Base-by-base conservation (phyloP, 1,140 invertebrate species). In the Drosophila novamexicana region DNA sequence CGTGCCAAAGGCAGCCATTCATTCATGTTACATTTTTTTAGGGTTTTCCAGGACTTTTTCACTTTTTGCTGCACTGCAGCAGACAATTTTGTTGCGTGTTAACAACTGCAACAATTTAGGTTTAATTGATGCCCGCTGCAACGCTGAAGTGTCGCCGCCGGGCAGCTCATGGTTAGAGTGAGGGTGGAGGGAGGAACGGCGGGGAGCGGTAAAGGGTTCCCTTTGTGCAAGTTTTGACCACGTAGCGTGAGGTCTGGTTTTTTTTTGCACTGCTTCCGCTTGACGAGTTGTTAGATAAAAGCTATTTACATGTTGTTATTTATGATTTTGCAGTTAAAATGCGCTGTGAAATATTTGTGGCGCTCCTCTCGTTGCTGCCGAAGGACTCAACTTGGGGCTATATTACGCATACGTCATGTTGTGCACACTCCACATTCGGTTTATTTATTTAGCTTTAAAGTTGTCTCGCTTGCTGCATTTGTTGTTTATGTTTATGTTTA, bases 31-130 rank as follows among this genome's bases (percentile, higher is more conserved):
- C 22, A 29, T 69, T 77, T 59, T 34, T n/a, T 56, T 62, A 18
- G 10, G 44, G 6, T 77, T 82, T 75, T 47, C 22, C 32, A 52
- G 40, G 7, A 44, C 29, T 69, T 59, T 68, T 40, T 42, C 63
- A 54, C 66, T 80, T 75, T 83, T 89, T 79, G 78, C 73, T 89
- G 84, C 84, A 89, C 56, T 86, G 82, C 83, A 79, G 83, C 80
- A 81, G 84, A 89, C 84, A 89, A 89, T 89, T 89, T 89, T 89
- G 84, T 89, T 89, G 84, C 84, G 80, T 89, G 84, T 89, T 89
- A 89, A 89, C 84, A 89, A 88, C 84, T 89, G 84, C 84, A 89
- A 89, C 84, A 89, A 89, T 88, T 88, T 88, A 89, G 84, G 84
- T 88, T 88, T 88, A 89, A 89, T 89, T 89, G 84, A 89, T 89